These are phyloP conservation scores for Apolygus lucorum DNA, from an alignment of 1,140 invertebrate species.

Conservation along the genomic window DNA sequence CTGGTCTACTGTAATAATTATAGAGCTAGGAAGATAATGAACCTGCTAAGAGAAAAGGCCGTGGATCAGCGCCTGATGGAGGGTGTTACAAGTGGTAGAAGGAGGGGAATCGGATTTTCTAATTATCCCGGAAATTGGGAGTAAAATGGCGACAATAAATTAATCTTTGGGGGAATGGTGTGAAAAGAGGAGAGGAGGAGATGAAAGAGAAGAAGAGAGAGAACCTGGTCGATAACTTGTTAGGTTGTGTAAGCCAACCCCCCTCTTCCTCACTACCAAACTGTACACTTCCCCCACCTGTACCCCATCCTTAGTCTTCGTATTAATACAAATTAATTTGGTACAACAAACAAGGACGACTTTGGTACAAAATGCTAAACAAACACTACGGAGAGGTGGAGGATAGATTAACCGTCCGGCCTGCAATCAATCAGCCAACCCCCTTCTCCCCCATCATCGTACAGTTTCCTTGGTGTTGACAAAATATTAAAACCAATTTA, in stretches of 20 bases:
- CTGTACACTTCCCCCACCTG: neutral
- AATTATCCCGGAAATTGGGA: neutral
- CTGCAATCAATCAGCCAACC: slow-evolving; percentile 21
- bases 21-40: neutral
- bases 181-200: neutral
- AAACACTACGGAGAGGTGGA: slow-evolving; percentile 1
- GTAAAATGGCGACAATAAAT: slow-evolving; percentile 20
- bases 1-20: neutral
- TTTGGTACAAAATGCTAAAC: slow-evolving; percentile 25
- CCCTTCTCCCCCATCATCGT: neutral
- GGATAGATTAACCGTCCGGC: slow-evolving; percentile 20
- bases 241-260: slow-evolving; percentile 20
- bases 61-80: neutral
- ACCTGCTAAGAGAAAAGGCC: neutral
- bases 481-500: slow-evolving; percentile 27
- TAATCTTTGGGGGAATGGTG: slow-evolving; percentile 24
- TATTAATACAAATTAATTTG: slow-evolving; percentile 28
- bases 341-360: slow-evolving; percentile 21
- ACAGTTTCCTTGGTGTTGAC: slow-evolving; percentile 9
- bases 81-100: neutral
- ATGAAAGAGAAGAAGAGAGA: neutral
- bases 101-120: neutral
- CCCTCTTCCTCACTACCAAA: neutral
- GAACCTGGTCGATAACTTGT: slow-evolving; percentile 25
- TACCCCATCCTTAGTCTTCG: slow-evolving; percentile 6